Base-by-base conservation (phyloP, 2,797 vertebrate genomes). In the Megalops cyprinoides region DNA sequence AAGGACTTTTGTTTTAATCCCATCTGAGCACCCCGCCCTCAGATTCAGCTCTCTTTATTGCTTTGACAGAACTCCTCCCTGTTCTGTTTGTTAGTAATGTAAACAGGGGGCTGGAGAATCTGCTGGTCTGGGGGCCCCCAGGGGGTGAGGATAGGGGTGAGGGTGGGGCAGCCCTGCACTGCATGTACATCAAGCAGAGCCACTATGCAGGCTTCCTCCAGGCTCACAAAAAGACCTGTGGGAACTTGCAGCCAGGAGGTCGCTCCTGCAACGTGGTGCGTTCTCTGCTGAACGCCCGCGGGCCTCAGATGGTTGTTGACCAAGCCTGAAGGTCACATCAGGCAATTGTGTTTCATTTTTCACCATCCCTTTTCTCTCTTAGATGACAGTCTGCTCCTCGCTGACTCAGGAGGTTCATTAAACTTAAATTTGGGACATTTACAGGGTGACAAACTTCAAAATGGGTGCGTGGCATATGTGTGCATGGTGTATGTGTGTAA, bases 21-120 rank as follows among this genome's bases (percentile, higher is more conserved):
- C 15, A 37, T 67, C 62, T 37, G 15, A 18, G 34, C 37, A 67
- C n/a, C 9, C 51, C 62, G 10, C 4, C 1, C 23, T 39, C 39
- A 42, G 67, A 42, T 31, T 23, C 5, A 18, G n/a, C 39, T 39
- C 39, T 39, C 15, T 69, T 7, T 42, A 23, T 37, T 42, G 12
- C 14, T 65, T 65, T 65, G 62, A 65, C 62, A 34, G 67, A 42
- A 71, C 37, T 39, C 62, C 39, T 67, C 62, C 62, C 23, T 71
- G 39, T n/a, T 42, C 23, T 71, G 39, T 71, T 71, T 71, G 67
- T 37, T 65, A 1, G 18, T 44, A 39, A 44, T 44, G 20, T 44
- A 69, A 44, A 71, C 67, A 14, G 4, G n/a, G n/a, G n/a, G n/a
- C n/a, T n/a, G n/a, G n/a, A n/a, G n/a, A n/a, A n/a, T n/a, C n/a